These are phyloP conservation scores for Orchestes rusci DNA, from an alignment of 2,888 invertebrate species.

Conservation along the genomic window DNA sequence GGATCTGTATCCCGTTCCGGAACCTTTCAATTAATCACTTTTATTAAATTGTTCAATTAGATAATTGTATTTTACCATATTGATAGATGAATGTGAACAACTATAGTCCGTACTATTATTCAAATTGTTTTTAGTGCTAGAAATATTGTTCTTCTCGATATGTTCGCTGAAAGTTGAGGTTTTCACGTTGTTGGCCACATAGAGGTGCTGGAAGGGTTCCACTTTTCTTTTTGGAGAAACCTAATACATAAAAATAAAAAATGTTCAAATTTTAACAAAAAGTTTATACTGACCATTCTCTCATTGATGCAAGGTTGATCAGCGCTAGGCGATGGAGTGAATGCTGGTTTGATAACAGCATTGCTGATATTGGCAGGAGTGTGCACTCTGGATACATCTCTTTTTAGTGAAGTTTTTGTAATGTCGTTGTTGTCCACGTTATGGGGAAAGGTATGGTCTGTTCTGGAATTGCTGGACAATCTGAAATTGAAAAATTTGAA, in stretches of 20 bases:
- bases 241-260: slow-evolving; percentile 2
- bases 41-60: too few relatives aligned
- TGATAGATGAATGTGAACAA: slow-evolving; percentile 34
- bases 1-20: slow-evolving; percentile 49
- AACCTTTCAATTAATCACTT: slow-evolving; percentile 28
- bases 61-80: slow-evolving; percentile 46
- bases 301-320: slow-evolving; percentile 30
- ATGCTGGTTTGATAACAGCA: slow-evolving; percentile 29
- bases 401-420: slow-evolving; percentile 29
- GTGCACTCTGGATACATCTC: slow-evolving; percentile 35
- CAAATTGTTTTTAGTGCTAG: slow-evolving; percentile 33
- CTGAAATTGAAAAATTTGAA: slow-evolving; percentile 37
- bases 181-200: slow-evolving; percentile 42
- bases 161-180: slow-evolving; percentile 42
- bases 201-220: slow-evolving; percentile 41
- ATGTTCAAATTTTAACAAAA: neutral
- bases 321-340: slow-evolving; percentile 15
- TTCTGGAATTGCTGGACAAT: slow-evolving; percentile 47
- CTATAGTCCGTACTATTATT: slow-evolving; percentile 34
- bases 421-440: slow-evolving; percentile 28
- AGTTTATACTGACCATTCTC: slow-evolving; percentile 34
- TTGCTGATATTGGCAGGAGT: slow-evolving; percentile 37
- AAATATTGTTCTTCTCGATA: slow-evolving; percentile 33
- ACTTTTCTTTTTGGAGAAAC: slow-evolving; percentile 41
- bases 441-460: slow-evolving; percentile 36